phyloP scores from a whole-genome alignment of 2,113 vertebrate species.

The Crotalus helleri region DNA sequence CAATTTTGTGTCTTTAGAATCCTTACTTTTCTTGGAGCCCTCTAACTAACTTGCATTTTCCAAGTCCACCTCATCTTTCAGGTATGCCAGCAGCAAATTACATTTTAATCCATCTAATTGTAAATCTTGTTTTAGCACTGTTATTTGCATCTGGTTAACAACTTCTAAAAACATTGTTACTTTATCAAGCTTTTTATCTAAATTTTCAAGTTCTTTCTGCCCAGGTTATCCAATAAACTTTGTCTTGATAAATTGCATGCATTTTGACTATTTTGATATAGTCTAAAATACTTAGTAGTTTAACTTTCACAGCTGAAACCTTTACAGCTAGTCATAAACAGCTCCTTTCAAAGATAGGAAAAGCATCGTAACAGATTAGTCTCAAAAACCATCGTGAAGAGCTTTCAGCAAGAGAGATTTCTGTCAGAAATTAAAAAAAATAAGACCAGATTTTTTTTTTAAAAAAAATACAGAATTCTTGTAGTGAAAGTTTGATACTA shows the following conservation, averaged over 20 bases:
- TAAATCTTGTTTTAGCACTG: neutral
- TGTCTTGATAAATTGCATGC: neutral
- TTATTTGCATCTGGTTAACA: neutral
- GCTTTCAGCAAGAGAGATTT: no score
- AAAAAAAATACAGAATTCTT: no score
- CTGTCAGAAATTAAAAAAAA: no score
- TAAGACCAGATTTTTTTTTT: no score
- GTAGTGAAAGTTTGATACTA: no score
- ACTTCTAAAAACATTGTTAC: neutral
- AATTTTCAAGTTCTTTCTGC: neutral
- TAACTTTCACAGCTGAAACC: neutral
- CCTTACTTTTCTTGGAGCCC: neutral
- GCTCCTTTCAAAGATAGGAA: neutral
- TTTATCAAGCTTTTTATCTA: neutral
- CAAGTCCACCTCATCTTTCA: neutral
- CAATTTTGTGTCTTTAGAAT: neutral
- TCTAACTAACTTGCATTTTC: neutral
- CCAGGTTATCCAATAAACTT: neutral
- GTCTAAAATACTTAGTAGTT: neutral
- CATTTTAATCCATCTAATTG: neutral
- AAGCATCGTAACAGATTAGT: neutral
- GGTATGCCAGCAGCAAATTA: neutral
- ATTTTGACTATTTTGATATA: neutral
- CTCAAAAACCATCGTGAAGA: no score
- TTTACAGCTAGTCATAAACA: neutral